phyloP scores from a whole-genome alignment of 2,113 vertebrate genomes.

The Bubo blakistoni region DNA sequence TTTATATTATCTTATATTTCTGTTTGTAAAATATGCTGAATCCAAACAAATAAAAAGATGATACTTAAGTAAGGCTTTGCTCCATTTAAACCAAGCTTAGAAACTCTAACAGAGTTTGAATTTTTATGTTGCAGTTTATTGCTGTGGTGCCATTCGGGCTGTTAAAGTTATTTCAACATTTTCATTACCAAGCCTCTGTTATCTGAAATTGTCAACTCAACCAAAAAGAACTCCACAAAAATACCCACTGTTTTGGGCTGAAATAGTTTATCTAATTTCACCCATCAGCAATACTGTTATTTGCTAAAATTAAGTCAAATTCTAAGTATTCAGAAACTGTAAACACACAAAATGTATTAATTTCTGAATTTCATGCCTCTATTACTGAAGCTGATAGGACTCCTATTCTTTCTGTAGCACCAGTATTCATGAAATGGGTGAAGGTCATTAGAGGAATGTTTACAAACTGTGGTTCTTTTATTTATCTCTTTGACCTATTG shows the following conservation, averaged over 20 bases:
- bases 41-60: background rate
- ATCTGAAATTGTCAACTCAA: background rate
- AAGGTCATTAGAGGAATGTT: background rate
- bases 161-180: conserved; percentile 18
- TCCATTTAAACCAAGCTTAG: background rate
- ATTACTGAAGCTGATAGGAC: background rate
- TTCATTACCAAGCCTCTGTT: conserved; percentile 1
- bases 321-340: background rate
- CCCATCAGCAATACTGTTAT: background rate
- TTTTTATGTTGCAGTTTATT: conserved; percentile 16
- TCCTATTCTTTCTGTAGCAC: background rate
- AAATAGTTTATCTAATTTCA: background rate
- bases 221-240: background rate
- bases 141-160: background rate
- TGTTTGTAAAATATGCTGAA: background rate
- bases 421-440: background rate
- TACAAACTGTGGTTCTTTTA: background rate
- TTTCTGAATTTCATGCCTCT: background rate
- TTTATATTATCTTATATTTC: background rate
- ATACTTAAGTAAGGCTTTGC: conserved; percentile 24
- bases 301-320: background rate
- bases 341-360: background rate
- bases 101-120: background rate
- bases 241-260: background rate
- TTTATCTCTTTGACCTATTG: background rate